phyloP scores from a whole-genome alignment of 2,797 vertebrate species.

The Varecia variegata region DNA sequence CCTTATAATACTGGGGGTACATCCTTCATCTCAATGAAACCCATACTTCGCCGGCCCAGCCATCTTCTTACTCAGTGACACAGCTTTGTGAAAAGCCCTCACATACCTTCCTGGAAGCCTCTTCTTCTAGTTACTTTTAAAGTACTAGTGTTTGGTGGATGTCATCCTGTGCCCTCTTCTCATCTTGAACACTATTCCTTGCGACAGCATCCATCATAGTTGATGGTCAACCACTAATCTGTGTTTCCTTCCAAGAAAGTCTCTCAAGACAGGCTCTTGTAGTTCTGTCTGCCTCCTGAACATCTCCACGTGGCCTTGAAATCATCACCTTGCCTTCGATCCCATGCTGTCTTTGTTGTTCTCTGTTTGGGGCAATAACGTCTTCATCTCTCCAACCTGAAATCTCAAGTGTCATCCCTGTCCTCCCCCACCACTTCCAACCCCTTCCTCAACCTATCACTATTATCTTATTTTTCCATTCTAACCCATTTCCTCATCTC shows the following conservation, averaged over 20 bases:
- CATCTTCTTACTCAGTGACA: neutral
- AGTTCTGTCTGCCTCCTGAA: neutral
- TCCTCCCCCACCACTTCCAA: neutral
- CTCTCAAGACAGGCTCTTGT: neutral
- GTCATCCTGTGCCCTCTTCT: neutral
- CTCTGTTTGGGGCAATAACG: neutral
- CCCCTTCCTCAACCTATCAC: neutral
- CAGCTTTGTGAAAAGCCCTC: neutral
- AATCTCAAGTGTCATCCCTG: neutral
- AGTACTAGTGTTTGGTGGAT: neutral
- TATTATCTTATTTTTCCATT: neutral
- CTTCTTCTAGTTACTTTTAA: neutral
- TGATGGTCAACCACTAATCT: neutral
- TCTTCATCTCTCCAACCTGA: neutral
- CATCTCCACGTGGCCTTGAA: neutral
- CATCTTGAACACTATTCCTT: too few relatives aligned
- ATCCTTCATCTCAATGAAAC: neutral
- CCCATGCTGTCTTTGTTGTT: neutral
- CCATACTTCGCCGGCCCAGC: neutral
- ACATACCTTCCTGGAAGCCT: neutral
- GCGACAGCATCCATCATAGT: fast-evolving
- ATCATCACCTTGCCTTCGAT: neutral
- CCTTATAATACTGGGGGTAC: neutral
- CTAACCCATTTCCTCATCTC: neutral
- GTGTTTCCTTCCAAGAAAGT: neutral